These are phyloP conservation scores for Labeo calbasu DNA, from an alignment of 2,797 vertebrate species.

Conservation along the genomic window DNA sequence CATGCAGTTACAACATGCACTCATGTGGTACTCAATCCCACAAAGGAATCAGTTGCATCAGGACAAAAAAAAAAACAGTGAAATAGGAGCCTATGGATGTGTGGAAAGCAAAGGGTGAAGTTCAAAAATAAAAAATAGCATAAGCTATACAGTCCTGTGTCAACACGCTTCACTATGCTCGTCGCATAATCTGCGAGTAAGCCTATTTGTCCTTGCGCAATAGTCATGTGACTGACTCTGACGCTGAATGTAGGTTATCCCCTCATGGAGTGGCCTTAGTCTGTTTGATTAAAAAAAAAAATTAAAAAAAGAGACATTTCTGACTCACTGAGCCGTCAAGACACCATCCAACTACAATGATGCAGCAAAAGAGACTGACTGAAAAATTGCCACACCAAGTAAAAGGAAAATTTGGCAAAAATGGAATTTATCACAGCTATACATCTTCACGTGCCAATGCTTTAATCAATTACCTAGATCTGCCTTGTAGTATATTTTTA, in stretches of 20 bases:
- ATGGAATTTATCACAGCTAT: not conserved
- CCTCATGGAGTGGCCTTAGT: constrained; percentile 15
- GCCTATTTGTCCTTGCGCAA: constrained; percentile 60
- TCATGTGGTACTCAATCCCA: not conserved
- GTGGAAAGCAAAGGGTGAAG: not conserved
- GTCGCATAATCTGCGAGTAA: constrained; percentile 58
- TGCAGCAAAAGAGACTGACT: not conserved
- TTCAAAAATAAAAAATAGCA: not conserved
- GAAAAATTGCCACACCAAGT: not conserved
- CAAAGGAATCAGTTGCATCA: not conserved
- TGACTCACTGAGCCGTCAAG: constrained; percentile 18
- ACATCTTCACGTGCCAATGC: not conserved
- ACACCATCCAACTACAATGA: constrained; percentile 11
- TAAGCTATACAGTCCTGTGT: constrained; percentile 7
- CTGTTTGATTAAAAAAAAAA: not conserved
- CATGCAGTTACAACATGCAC: constrained; percentile 24
- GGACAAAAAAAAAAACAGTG: not conserved
- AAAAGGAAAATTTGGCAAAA: not conserved
- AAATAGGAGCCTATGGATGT: not conserved
- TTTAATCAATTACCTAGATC: not conserved
- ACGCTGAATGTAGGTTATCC: constrained; percentile 55
- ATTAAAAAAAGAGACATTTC: not conserved
- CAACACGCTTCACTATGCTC: constrained; percentile 29
- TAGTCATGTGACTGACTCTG: constrained; percentile 54
- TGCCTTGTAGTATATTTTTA: not conserved